Conservation (phyloP, 2,113 vertebrate genomes). For the Coracopsis vasa region DNA sequence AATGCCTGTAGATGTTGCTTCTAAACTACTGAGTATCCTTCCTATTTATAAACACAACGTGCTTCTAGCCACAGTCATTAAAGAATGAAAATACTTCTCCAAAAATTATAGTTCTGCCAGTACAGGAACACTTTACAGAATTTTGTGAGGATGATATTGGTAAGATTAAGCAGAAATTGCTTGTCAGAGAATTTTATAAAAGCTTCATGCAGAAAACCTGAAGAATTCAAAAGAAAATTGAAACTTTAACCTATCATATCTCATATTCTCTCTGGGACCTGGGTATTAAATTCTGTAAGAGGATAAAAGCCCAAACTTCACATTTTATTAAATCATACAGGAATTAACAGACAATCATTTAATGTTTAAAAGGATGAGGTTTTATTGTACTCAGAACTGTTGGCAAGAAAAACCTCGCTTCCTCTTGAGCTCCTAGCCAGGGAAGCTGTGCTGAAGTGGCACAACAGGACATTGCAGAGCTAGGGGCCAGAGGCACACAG, state of each 20-base stretch:
- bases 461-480: neutral
- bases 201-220: neutral
- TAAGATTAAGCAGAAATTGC: neutral
- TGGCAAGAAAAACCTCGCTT: neutral
- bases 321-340: constrained; percentile 17
- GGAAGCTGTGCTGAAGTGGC: neutral
- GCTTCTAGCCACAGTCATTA: neutral
- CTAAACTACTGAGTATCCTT: neutral
- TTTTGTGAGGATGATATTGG: neutral
- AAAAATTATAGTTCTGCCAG: neutral
- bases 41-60: neutral
- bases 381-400: neutral
- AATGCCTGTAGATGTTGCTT: neutral
- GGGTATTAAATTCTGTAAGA: constrained; percentile 16
- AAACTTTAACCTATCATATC: neutral
- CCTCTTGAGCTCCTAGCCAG: neutral
- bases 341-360: neutral
- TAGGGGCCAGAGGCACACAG: neutral
- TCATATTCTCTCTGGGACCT: neutral
- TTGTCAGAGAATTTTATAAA: constrained; percentile 4
- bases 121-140: neutral
- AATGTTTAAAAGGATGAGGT: neutral
- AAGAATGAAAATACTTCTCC: neutral
- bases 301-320: neutral
- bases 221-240: constrained; percentile 10